Conservation (phyloP, 1,140 invertebrate genomes). For the Trichoplusia ni region DNA sequence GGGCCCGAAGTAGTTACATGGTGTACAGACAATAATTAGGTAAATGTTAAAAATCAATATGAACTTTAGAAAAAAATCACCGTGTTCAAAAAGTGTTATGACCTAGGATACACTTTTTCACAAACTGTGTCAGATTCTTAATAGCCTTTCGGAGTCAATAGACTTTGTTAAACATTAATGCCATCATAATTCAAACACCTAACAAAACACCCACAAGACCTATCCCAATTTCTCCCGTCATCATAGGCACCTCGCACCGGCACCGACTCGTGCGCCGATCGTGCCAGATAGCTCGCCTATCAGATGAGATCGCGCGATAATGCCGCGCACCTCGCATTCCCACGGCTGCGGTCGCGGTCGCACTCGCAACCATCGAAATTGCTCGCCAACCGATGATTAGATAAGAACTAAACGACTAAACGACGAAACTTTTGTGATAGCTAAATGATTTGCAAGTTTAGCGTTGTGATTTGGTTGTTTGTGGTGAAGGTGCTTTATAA, state of each 20-base stretch:
- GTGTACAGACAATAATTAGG: too few relatives aligned
- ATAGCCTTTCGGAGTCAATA: too few relatives aligned
- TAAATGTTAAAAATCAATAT: too few relatives aligned
- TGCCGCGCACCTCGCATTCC: conserved; percentile 41
- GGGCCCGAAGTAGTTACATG: too few relatives aligned
- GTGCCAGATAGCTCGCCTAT: conserved; percentile 45
- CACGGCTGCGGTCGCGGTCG: conserved; percentile 34
- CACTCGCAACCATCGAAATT: conserved; percentile 33
- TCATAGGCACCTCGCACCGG: conserved; percentile 10
- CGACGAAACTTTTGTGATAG: conserved; percentile 17
- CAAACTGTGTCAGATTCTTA: too few relatives aligned
- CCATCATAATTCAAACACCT: too few relatives aligned
- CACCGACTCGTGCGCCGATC: conserved; percentile 47
- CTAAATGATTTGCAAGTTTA: conserved; percentile 28
- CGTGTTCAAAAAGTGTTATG: too few relatives aligned
- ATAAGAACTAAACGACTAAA: too few relatives aligned
- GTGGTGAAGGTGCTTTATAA: not conserved
- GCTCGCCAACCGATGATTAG: conserved; percentile 35
- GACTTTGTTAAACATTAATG: too few relatives aligned
- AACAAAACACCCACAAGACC: not conserved
- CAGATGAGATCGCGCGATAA: conserved; percentile 50
- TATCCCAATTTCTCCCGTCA: not conserved
- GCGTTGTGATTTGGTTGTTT: not conserved
- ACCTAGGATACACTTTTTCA: too few relatives aligned
- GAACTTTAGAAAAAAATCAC: too few relatives aligned